These are phyloP conservation scores for Zaprionus obscuricornis DNA, from an alignment of 2,888 invertebrate genomes.

Conservation along the genomic window DNA sequence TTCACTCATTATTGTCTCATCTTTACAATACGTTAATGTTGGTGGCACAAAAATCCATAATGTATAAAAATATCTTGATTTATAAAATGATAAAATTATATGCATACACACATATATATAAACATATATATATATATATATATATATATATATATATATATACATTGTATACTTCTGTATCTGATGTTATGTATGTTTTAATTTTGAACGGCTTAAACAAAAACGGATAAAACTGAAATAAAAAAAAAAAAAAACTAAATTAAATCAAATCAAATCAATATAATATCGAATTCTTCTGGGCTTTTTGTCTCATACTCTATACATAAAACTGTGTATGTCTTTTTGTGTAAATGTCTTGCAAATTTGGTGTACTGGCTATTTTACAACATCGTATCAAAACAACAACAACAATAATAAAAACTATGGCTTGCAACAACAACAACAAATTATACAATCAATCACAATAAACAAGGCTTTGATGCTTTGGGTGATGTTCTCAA, in stretches of 20 bases:
- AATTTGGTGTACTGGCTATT: constrained; percentile 64
- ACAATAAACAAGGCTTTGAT: constrained; percentile 86
- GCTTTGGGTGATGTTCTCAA: constrained; percentile 89
- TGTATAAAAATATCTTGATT: constrained; percentile 15
- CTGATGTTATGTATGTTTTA: background rate
- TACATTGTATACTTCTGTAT: no score
- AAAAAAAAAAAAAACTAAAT: constrained; percentile 17
- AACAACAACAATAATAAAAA: constrained; percentile 82
- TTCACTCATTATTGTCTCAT: constrained; percentile 58
- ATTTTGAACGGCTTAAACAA: constrained; percentile 36
- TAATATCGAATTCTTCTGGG: constrained; percentile 51
- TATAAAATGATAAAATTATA: constrained; percentile 40
- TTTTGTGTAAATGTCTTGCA: constrained; percentile 74
- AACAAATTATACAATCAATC: constrained; percentile 42
- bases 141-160: constrained; percentile 21
- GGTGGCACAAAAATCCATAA: constrained; percentile 80
- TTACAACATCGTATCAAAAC: constrained; percentile 36
- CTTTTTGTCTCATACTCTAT: constrained; percentile 57
- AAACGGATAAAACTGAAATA: constrained; percentile 22
- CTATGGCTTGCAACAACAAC: constrained; percentile 84
- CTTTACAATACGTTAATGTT: constrained; percentile 62
- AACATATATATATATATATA: constrained; percentile 27
- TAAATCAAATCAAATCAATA: constrained; percentile 31
- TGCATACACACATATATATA: constrained; percentile 29
- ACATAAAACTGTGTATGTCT: constrained; percentile 64